A percentile compares a stretch with the other conserved stretches of the same genome.
These are phyloP conservation scores for Oncorhynchus masou DNA, from an alignment of 2,113 vertebrate genomes.

Conservation along the genomic window DNA sequence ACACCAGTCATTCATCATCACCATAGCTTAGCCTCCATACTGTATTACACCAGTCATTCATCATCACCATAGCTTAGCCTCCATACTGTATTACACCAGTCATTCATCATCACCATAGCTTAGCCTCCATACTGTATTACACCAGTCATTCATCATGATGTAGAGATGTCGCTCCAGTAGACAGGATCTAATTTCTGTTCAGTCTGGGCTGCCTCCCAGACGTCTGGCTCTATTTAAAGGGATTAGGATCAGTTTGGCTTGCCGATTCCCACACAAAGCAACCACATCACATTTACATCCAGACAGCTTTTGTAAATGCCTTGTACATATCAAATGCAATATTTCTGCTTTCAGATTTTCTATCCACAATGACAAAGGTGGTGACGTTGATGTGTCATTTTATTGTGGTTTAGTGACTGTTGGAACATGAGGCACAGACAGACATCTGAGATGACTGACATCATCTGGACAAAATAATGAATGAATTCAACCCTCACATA, in stretches of 20 bases:
- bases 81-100: no score
- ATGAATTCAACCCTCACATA: neutral
- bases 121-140: no score
- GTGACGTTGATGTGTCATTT: neutral
- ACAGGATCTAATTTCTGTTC: constrained; percentile 14
- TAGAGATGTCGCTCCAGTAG: no score
- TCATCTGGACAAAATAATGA: neutral
- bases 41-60: no score
- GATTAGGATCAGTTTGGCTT: constrained; percentile 62
- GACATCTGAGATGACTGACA: neutral
- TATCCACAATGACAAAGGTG: constrained; percentile 4
- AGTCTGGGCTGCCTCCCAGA: constrained; percentile 45
- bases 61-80: no score
- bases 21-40: no score
- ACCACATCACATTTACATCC: constrained; percentile 39
- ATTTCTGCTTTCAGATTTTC: constrained; percentile 22
- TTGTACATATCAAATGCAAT: constrained; percentile 38
- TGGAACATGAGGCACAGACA: constrained; percentile 5
- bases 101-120: no score
- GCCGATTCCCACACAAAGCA: constrained; percentile 53
- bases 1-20: no score
- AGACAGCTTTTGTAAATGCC: constrained; percentile 35
- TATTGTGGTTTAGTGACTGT: neutral
- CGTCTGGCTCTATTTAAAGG: constrained; percentile 45
- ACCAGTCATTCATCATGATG: no score